A percentile compares a stretch with the other conserved stretches of the same genome.
These are phyloP conservation scores for Phalacrocorax brasilianus DNA, from an alignment of 2,113 vertebrate species.

Conservation along the genomic window DNA sequence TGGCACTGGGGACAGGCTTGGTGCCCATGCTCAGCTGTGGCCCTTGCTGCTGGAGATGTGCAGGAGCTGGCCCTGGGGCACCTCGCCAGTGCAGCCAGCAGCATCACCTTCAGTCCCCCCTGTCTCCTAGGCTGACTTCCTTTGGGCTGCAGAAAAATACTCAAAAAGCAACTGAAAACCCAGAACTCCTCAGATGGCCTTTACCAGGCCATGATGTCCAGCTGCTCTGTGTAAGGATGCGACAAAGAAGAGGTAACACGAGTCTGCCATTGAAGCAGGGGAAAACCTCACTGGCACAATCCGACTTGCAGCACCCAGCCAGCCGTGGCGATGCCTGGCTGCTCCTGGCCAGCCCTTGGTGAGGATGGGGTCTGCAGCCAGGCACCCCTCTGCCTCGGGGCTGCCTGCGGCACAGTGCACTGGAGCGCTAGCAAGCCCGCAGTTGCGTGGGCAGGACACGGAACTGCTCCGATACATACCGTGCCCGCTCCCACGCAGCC, in stretches of 20 bases:
- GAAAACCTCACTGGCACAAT: neutral
- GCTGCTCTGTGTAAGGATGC: neutral
- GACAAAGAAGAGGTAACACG: rapidly evolving
- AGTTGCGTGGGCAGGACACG: neutral
- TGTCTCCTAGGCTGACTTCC: neutral
- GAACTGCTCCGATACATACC: neutral
- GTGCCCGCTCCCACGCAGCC: slow-evolving; percentile 52
- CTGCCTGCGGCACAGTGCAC: neutral
- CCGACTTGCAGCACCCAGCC: rapidly evolving
- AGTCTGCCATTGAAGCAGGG: too few species aligned
- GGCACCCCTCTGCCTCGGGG: neutral
- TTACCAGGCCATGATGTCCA: neutral
- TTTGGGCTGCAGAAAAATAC: neutral
- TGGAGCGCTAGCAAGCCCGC: neutral
- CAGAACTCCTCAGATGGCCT: neutral
- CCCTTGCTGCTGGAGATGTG: neutral
- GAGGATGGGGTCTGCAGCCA: rapidly evolving
- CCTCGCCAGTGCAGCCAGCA: neutral
- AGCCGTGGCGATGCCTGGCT: rapidly evolving
- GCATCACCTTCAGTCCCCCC: neutral
- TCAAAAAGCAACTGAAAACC: neutral
- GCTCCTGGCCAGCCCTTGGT: neutral
- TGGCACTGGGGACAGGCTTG: neutral
- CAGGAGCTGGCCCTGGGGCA: neutral
- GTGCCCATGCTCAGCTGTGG: neutral